These are phyloP conservation scores for Suncus etruscus DNA, from an alignment of 2,113 vertebrate species.

Conservation along the genomic window DNA sequence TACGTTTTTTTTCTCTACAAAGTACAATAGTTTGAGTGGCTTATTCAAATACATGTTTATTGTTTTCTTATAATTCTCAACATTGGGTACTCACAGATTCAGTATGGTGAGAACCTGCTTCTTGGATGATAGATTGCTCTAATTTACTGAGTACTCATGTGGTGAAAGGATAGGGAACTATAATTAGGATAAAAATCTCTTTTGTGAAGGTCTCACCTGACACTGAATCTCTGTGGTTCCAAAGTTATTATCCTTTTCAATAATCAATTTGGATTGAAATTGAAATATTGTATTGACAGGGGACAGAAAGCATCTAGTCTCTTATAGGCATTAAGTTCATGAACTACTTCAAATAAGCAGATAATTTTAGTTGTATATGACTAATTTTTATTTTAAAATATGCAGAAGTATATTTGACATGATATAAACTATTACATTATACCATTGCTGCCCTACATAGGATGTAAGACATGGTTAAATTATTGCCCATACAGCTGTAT, in stretches of 20 bases:
- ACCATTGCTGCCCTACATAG: rapidly evolving
- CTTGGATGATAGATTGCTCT: no score
- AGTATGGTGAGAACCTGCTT: not conserved
- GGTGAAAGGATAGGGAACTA: not conserved
- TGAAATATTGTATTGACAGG: not conserved
- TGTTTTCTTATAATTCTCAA: not conserved
- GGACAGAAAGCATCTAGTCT: not conserved
- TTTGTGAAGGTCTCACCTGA: not conserved
- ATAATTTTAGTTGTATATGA: not conserved
- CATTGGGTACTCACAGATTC: not conserved
- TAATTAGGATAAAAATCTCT: not conserved
- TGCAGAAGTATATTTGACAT: not conserved
- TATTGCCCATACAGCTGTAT: not conserved
- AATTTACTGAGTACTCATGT: no score
- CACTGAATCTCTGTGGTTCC: not conserved
- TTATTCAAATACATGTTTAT: not conserved
- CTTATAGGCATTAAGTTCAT: not conserved
- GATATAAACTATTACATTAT: no score
- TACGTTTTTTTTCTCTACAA: not conserved
- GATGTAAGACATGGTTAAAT: not conserved
- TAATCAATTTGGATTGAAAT: not conserved
- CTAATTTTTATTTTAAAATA: not conserved
- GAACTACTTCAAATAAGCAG: not conserved
- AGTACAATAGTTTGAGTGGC: not conserved
- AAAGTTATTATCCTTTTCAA: not conserved